Conservation (phyloP, 2,888 invertebrate species). For the Disparrhopalites patrizii region DNA sequence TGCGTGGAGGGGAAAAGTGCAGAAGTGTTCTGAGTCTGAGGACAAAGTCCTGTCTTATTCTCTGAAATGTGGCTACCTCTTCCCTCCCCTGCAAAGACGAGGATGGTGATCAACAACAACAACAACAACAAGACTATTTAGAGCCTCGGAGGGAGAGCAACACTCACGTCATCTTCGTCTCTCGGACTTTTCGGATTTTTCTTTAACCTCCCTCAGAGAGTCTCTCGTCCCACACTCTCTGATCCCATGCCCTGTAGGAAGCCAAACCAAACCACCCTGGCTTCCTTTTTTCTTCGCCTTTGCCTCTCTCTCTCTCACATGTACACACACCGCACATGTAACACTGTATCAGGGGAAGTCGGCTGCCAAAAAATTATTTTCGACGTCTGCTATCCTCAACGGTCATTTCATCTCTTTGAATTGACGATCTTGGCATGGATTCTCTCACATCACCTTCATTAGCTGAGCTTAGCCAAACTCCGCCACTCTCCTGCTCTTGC, state of each 20-base stretch:
- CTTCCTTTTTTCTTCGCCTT: slow-evolving; percentile 9
- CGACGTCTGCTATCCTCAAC: slow-evolving; percentile 17
- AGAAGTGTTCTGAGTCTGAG: neutral
- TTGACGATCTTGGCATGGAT: slow-evolving; percentile 23
- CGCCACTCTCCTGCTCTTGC: neutral
- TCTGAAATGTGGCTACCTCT: neutral
- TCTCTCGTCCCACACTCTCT: neutral
- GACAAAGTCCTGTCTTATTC: slow-evolving; percentile 7
- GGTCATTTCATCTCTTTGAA: slow-evolving; percentile 26
- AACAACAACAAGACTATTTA: slow-evolving; percentile 1
- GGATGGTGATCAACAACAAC: too few relatives aligned
- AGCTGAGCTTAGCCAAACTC: slow-evolving; percentile 6
- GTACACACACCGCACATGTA: too few relatives aligned
- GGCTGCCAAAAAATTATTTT: slow-evolving; percentile 12
- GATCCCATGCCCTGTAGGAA: too few relatives aligned
- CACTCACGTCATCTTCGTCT: slow-evolving; percentile 31
- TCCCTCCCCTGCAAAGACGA: neutral
- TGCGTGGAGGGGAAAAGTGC: neutral
- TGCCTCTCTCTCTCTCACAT: slow-evolving; percentile 22
- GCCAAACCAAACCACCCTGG: too few relatives aligned
- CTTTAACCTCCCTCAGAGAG: neutral
- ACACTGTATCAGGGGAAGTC: neutral
- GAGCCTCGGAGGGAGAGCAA: neutral
- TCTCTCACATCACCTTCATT: slow-evolving; percentile 23
- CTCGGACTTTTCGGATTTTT: slow-evolving; percentile 42